These are phyloP conservation scores for Drosophila meridionalis DNA, from an alignment of 2,888 invertebrate species.

Conservation along the genomic window DNA sequence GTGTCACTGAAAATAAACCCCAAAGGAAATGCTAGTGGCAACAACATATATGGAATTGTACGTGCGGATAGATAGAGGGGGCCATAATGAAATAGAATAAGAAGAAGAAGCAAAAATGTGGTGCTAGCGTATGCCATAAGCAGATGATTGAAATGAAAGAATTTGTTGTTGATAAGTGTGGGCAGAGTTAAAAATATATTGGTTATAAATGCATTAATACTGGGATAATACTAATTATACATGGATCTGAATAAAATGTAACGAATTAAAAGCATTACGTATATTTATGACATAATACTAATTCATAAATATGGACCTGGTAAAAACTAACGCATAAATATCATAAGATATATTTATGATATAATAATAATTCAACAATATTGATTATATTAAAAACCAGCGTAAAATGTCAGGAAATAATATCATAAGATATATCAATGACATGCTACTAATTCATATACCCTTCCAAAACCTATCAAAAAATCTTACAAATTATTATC, in stretches of 20 bases:
- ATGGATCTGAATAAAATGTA: neutral
- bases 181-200: neutral
- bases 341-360: too few relatives aligned
- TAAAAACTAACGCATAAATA: neutral
- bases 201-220: neutral
- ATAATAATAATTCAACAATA: too few relatives aligned
- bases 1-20: slow-evolving; percentile 43
- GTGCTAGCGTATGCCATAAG: neutral
- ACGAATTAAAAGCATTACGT: neutral
- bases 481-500: too few relatives aligned
- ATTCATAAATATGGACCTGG: neutral
- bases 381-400: too few relatives aligned
- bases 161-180: neutral
- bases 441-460: too few relatives aligned
- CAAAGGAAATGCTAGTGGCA: slow-evolving; percentile 41
- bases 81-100: neutral
- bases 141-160: neutral
- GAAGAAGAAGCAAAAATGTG: slow-evolving; percentile 4
- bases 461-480: too few relatives aligned
- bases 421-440: too few relatives aligned
- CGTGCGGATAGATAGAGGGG: neutral
- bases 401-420: too few relatives aligned
- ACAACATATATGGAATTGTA: slow-evolving; percentile 16
- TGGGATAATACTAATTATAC: neutral
- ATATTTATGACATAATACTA: too few relatives aligned